A percentile compares a stretch with the other conserved stretches of the same genome.
These are phyloP conservation scores for Pongo abelii DNA, from an alignment of 2,113 vertebrate species.

Conservation along the genomic window DNA sequence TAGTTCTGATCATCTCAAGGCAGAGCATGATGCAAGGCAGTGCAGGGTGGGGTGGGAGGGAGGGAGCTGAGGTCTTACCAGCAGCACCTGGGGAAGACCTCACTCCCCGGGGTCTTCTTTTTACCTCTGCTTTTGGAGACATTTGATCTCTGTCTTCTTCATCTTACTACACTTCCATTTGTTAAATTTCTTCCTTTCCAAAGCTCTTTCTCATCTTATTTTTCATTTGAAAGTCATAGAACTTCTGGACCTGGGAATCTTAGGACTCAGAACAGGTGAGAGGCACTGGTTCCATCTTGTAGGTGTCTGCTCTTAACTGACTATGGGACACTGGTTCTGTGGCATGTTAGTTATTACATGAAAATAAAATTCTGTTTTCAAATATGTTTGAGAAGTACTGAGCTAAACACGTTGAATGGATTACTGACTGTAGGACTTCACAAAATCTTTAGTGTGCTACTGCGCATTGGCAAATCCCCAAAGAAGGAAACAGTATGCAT, in stretches of 20 bases:
- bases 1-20: neutral
- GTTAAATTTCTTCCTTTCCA: neutral
- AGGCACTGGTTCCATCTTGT: neutral
- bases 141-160: neutral
- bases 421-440: neutral
- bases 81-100: neutral
- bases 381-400: neutral
- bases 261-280: neutral
- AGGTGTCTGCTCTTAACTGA: neutral
- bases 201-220: neutral
- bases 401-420: neutral
- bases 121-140: neutral
- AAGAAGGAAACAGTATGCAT: neutral
- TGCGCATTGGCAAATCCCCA: neutral
- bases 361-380: neutral
- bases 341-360: neutral
- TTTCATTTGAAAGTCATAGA: constrained; percentile 15
- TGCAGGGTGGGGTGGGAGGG: neutral
- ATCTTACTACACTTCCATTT: neutral
- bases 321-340: neutral
- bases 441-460: neutral
- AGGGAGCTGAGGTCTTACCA: neutral
- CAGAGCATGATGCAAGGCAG: neutral
- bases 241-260: neutral
- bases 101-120: neutral